Evolutionary conservation across 2,113 vertebrate species (phyloP), one percentile per base, ranked within the genome.

Genomic region (Anguilla rostrata): DNA sequence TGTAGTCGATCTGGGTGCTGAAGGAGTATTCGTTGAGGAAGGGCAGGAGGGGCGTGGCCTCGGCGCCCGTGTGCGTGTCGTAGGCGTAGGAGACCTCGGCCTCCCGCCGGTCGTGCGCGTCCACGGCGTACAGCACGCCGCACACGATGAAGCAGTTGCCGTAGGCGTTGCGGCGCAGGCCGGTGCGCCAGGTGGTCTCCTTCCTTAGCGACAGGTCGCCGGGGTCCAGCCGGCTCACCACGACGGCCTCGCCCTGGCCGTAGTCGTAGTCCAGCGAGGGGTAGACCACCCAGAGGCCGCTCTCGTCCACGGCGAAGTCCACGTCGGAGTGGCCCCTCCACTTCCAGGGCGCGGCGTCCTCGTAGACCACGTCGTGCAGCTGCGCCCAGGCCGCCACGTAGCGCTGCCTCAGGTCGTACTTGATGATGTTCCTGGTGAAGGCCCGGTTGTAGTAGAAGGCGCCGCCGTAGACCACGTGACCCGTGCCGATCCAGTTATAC

Each of bases 351-450:
- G 97, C 98, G 2, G 96, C 97, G 93, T 98, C 98, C 91, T 98
- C 97, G 0, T 98, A 99, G 6, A 99, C 95, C 41, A 97, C 98
- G 0, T 98, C 98, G 0, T 97, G 98, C 80, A 99, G 95, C 88
- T 96, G 94, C 0, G 98, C 96, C 98, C 98, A 99, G 87, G 97
- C 96, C 0, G 97, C 97, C 89, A 99, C 98, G 0, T 96, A 98
- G 26, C 98, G 97, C 95, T 97, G 96, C 85, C 93, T 95, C 92
- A 99, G 94, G 89, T 99, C 97, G 0, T 99, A 99, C 91, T 98
- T 99, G 93, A 99, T 99, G 92, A 99, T 98, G 94, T 99, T 99
- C 93, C 97, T 98, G 92, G 98, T 99, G 95, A 99, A 99, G 91
- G 98, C 98, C 0, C 98, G 95, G 95, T 99, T 99, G 94, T 99